Base-by-base conservation (phyloP, 2,113 vertebrate species). In the Leucosticte australis region DNA sequence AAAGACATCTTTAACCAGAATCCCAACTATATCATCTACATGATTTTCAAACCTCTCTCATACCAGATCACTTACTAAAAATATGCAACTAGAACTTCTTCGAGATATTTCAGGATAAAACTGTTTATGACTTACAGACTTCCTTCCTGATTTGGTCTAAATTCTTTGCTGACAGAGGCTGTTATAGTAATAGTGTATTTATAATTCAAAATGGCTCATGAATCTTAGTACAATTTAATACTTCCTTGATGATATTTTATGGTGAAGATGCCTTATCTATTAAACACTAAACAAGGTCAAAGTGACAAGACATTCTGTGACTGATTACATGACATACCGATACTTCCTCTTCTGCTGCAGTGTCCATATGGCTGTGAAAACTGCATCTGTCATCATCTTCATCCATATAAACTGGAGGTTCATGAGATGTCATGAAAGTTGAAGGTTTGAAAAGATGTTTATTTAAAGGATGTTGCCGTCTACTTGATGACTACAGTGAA, bases 351-450 rank as follows among this genome's bases (percentile, higher is more conserved):
- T 99, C 99, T 3, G 97, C 91, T 75, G 98, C 97, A 96, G 98
- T 98, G 96, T 98, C 98, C 93, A 98, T 96, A 94, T 97, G 97
- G 96, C 98, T 97, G 93, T 98, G 98, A 96, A 98, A 99, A 90
- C 98, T 98, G n/a, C 98, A 97, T 53, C 98, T 98, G 95, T 99
- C 99, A 63, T 99, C 99, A 10, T 99, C 99, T 47, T 99, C 99
- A 64, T 99, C 99, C 99, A 99, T 99, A 96, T 98, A 99, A 94
- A 99, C 99, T 11, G 99, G 99, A 71, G 99, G 99, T 97, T 99
- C 99, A 49, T 99, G 99, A 56, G 99, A 99, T 73, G 99, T 99
- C 98, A 99, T 98, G 97, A 99, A 99, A 94, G 99, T 99, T 95
- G 99, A 99, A 63, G 99, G 99, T 96, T 99, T 98, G 98, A 99